Evolutionary conservation across 2,113 vertebrate species (phyloP), one percentile per base, ranked within the genome.

Genomic region (Gasterosteus nipponicus): DNA sequence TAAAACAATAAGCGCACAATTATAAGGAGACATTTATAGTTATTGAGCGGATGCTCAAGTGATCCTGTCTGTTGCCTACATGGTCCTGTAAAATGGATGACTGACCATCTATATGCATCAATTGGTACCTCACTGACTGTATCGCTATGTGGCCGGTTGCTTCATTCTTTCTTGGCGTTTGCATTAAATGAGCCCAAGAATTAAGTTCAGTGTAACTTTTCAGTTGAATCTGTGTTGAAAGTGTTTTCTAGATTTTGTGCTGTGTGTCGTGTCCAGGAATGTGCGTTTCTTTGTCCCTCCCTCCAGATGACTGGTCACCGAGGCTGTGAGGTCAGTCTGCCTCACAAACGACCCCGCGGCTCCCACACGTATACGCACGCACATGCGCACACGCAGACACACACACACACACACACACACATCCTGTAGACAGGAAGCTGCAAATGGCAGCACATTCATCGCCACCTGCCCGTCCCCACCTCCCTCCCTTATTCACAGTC

Each of bases 381-480:
- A 46, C 75, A 35, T 59, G 38, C 79, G 78, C 76, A 47, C 80
- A 41, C 62, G 51, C 26, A 58, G 80, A 61, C 33, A 58, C 60
- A 71, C 67, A 56, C 22, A 12, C 53, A 26, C 53, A 26, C 53
- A 29, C 59, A 54, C 72, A 87, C 78, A 82, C 75, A 42, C 80
- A 49, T 15, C 2, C 53, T 22, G 69, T 47, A 46, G 63, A 42
- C 81, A 63, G 61, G 35, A 38, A 51, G 75, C 78, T 87, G 81
- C 65, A 89, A 92, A 91, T 88, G 92, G 86, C 84, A 86, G 70
- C 86, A 81, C 87, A 92, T 92, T 86, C 81, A 88, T 92, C 89
- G 83, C 53, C 59, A 84, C 75, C 81, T 85, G 78, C 73, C 78
- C 70, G 75, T 73, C 78, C 84, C 77, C 57, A 71, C 69, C 69